These are phyloP conservation scores for Vanessa atalanta DNA, from an alignment of 1,140 invertebrate genomes.

Conservation along the genomic window DNA sequence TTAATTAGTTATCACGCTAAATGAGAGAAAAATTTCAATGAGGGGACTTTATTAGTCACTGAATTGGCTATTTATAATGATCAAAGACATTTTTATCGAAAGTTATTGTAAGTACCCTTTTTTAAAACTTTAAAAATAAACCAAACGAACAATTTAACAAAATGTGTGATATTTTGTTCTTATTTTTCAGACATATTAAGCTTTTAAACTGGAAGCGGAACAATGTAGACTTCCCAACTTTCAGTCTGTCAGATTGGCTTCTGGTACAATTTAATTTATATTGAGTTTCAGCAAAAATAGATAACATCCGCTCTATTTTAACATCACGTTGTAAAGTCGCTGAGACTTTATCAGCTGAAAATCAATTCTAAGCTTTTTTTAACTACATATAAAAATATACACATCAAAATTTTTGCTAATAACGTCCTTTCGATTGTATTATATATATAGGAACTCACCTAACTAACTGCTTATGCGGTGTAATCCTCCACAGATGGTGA, in stretches of 20 bases:
- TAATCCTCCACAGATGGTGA: conserved; percentile 82
- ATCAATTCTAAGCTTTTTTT: neutral
- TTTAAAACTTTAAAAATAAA: too few relatives aligned
- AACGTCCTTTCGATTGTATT: conserved; percentile 39
- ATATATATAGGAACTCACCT: conserved; percentile 53
- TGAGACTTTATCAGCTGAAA: neutral
- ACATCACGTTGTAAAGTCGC: conserved; percentile 21
- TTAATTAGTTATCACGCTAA: conserved; percentile 32
- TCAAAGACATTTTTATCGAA: neutral
- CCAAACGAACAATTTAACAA: neutral
- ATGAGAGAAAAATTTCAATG: conserved; percentile 12
- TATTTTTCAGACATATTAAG: neutral
- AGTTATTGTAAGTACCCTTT: too few relatives aligned
- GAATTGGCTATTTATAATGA: neutral
- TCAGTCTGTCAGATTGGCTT: conserved; percentile 1
- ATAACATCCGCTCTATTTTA: conserved; percentile 13
- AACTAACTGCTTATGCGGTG: conserved; percentile 78
- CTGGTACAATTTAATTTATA: conserved; percentile 24
- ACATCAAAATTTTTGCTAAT: conserved; percentile 4
- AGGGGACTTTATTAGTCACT: conserved; percentile 32
- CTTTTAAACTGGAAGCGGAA: neutral
- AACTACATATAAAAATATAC: too few relatives aligned
- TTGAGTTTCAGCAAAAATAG: conserved; percentile 25
- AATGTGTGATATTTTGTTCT: neutral
- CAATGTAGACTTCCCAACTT: neutral